Evolutionary conservation across 37 sponge, comb jelly and placozoan genomes (phyloP).

Genomic region (Amphimedon queenslandica): DNA sequence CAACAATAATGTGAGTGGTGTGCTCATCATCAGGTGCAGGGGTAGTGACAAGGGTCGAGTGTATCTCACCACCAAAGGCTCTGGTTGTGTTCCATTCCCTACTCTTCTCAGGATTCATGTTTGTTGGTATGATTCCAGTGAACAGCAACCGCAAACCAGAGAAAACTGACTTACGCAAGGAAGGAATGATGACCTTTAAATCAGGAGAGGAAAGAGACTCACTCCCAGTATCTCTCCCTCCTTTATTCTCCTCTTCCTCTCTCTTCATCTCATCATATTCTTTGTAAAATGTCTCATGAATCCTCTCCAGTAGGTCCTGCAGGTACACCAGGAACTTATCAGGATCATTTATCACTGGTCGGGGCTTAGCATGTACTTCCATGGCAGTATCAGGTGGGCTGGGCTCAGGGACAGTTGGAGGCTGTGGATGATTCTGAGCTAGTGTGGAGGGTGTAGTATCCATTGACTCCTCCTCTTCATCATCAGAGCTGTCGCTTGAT

Average conservation of each 20-base stretch:
- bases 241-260: not conserved
- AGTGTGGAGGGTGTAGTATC: not conserved
- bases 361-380: not conserved
- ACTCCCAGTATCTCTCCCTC: not conserved
- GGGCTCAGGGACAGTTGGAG: no score
- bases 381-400: not conserved
- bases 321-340: constrained; percentile 75
- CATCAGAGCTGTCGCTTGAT: no score
- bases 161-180: constrained; percentile 69
- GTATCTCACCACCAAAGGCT: constrained; percentile 84
- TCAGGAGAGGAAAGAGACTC: constrained; percentile 57
- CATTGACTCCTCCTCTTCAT: not conserved
- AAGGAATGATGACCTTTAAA: constrained; percentile 81
- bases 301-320: constrained; percentile 37
- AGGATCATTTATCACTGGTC: constrained; percentile 56
- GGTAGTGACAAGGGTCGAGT: constrained; percentile 32
- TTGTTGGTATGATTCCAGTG: constrained; percentile 95
- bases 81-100: constrained; percentile 88
- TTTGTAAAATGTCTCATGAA: constrained; percentile 80
- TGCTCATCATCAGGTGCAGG: constrained; percentile 9
- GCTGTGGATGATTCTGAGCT: no score
- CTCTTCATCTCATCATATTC: constrained; percentile 14
- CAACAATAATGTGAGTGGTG: constrained; percentile 94
- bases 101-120: constrained; percentile 63
- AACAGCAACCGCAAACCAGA: constrained; percentile 71